Evolutionary conservation across 2,113 vertebrate species (phyloP).

Genomic region (Siniperca chuatsi): DNA sequence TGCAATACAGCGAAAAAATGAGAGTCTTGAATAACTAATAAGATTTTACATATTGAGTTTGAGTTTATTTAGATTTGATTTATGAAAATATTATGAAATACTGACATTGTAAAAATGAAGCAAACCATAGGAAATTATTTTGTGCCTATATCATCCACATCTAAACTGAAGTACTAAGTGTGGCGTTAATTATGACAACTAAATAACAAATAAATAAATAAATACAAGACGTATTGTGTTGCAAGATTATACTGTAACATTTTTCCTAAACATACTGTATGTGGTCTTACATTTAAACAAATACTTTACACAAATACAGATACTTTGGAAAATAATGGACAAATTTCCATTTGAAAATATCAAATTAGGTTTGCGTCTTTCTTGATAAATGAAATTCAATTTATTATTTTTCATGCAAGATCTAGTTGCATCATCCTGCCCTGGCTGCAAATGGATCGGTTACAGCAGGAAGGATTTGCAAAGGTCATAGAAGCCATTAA

Average conservation of each 20-base stretch:
- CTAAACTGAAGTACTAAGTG: not conserved
- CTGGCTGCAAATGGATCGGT: slow-evolving; percentile 68
- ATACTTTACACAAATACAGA: not conserved
- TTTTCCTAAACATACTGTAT: not conserved
- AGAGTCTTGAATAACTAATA: too few species aligned
- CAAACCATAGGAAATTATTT: not conserved
- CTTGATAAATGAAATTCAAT: slow-evolving; percentile 53
- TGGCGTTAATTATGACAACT: not conserved
- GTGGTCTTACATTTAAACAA: slow-evolving; percentile 12
- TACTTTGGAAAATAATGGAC: slow-evolving; percentile 28
- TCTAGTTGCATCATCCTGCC: slow-evolving; percentile 50
- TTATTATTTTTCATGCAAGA: slow-evolving; percentile 37
- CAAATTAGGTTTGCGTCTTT: slow-evolving; percentile 36
- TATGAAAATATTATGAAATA: not conserved
- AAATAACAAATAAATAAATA: not conserved
- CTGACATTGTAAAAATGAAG: not conserved
- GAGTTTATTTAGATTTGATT: not conserved
- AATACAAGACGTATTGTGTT: not conserved
- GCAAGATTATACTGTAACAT: not conserved
- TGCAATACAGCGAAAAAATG: not conserved
- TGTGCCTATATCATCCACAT: not conserved
- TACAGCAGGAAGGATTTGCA: slow-evolving; percentile 48
- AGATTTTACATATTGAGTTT: not conserved
- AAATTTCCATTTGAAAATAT: slow-evolving; percentile 47
- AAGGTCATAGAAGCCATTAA: slow-evolving; percentile 69